Conservation (phyloP, 2,888 invertebrate species). For the Phorcus lineatus region DNA sequence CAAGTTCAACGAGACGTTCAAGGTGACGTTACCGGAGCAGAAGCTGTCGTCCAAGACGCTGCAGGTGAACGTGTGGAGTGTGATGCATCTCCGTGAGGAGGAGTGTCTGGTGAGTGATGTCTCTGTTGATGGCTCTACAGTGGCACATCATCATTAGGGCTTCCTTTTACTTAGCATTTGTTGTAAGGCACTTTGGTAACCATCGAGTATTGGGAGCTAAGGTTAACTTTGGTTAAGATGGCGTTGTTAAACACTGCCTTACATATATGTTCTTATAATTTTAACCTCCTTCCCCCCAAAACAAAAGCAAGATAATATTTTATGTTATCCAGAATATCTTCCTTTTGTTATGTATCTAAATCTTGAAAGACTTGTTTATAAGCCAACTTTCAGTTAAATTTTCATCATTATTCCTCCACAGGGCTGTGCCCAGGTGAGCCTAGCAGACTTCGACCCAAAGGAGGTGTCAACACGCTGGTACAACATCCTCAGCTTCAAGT, state of each 20-base stretch:
- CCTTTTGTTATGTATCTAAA: too few species aligned
- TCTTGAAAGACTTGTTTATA: too few species aligned
- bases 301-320: too few species aligned
- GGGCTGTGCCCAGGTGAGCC: conserved; percentile 96
- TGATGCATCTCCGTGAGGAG: conserved; percentile 80
- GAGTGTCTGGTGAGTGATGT: conserved; percentile 88
- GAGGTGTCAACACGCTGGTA: conserved; percentile 92
- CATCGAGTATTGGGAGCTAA: too few species aligned
- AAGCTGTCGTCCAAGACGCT: conserved; percentile 91
- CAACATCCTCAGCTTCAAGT: conserved; percentile 90
- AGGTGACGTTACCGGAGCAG: conserved; percentile 84
- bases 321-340: too few species aligned
- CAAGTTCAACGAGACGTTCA: conserved; percentile 86
- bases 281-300: too few species aligned
- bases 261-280: too few species aligned
- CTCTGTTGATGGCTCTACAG: not conserved
- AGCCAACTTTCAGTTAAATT: not conserved
- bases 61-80: conserved; percentile 91
- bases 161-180: not conserved
- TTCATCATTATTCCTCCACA: conserved; percentile 74
- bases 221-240: too few species aligned
- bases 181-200: not conserved
- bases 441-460: conserved; percentile 94
- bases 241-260: too few species aligned
- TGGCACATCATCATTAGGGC: not conserved